Evolutionary conservation across 2,113 vertebrate genomes (phyloP).

Genomic region (Cynoglossus semilaevis): DNA sequence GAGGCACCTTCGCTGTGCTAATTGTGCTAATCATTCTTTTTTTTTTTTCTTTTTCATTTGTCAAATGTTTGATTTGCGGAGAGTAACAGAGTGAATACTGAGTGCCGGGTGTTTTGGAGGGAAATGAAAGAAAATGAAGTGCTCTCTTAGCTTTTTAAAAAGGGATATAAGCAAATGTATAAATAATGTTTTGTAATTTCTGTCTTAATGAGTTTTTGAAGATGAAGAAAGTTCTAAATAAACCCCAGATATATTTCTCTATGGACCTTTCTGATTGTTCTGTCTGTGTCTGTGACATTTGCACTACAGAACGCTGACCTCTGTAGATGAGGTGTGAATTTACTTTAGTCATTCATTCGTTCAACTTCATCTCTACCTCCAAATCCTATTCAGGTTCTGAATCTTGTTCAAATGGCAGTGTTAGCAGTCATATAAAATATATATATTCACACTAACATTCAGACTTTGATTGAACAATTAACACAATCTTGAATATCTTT

Average conservation of each 20-base stretch:
- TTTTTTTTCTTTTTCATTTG: slow-evolving; percentile 13
- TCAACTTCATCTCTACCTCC: too few relatives aligned
- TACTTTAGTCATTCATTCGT: too few relatives aligned
- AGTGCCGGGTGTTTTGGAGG: neutral
- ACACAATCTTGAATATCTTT: too few relatives aligned
- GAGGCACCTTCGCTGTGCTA: slow-evolving; percentile 41
- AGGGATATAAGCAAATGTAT: slow-evolving; percentile 47
- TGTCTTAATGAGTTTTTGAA: slow-evolving; percentile 70
- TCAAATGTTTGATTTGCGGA: slow-evolving; percentile 38
- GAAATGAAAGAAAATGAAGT: slow-evolving; percentile 15
- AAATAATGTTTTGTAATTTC: slow-evolving; percentile 74
- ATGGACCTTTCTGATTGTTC: slow-evolving; percentile 22
- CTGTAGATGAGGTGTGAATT: too few relatives aligned
- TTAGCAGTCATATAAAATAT: too few relatives aligned
- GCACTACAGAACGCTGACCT: neutral
- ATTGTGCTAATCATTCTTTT: slow-evolving; percentile 29
- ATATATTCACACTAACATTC: too few relatives aligned
- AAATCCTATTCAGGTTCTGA: too few relatives aligned
- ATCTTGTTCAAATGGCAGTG: too few relatives aligned
- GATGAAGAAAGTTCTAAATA: slow-evolving; percentile 70
- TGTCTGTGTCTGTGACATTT: neutral
- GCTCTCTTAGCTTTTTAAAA: slow-evolving; percentile 52
- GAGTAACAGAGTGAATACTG: slow-evolving; percentile 32
- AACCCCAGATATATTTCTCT: slow-evolving; percentile 73
- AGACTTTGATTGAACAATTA: too few relatives aligned